Evolutionary conservation across 2,888 invertebrate species (phyloP).

Genomic region (Sclerodermus sp.): DNA sequence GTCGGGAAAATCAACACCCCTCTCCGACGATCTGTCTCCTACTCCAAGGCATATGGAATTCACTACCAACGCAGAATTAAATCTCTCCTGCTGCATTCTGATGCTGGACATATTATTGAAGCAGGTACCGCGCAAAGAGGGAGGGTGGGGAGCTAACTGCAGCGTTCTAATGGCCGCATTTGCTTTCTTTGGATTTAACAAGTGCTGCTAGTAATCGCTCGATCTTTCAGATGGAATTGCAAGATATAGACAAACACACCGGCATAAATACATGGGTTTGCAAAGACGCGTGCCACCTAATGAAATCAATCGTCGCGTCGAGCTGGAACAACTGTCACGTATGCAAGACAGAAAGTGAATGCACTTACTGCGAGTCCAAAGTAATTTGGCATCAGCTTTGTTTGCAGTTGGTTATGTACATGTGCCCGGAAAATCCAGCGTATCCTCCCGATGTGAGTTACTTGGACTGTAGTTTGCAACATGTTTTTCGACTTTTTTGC

Average conservation of each 20-base stretch:
- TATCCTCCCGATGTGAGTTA: slow-evolving; percentile 74
- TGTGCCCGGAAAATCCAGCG: slow-evolving; percentile 74
- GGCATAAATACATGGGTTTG: slow-evolving; percentile 77
- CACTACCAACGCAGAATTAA: slow-evolving; percentile 72
- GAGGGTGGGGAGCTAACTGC: too few species aligned
- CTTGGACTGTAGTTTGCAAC: background rate
- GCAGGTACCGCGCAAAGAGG: too few species aligned
- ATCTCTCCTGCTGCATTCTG: slow-evolving; percentile 92
- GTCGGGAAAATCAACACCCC: slow-evolving; percentile 68
- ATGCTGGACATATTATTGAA: slow-evolving; percentile 95
- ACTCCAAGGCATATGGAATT: slow-evolving; percentile 68
- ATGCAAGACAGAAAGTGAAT: slow-evolving; percentile 68
- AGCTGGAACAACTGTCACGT: slow-evolving; percentile 68
- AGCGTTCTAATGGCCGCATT: too few species aligned
- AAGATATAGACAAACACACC: slow-evolving; percentile 79
- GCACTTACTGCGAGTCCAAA: slow-evolving; percentile 89
- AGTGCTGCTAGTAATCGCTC: too few species aligned
- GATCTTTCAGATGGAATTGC: slow-evolving; percentile 74
- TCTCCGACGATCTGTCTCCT: slow-evolving; percentile 71
- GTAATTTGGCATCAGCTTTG: slow-evolving; percentile 94
- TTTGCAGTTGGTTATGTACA: slow-evolving; percentile 75
- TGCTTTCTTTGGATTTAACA: too few species aligned
- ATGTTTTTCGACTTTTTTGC: slow-evolving; percentile 3
- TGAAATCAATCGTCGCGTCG: slow-evolving; percentile 76
- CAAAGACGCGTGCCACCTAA: slow-evolving; percentile 72